A percentile compares a stretch with the other conserved stretches of the same genome.
These are phyloP conservation scores for Drosophila micromelanica DNA, from an alignment of 1,140 invertebrate species.

Conservation along the genomic window DNA sequence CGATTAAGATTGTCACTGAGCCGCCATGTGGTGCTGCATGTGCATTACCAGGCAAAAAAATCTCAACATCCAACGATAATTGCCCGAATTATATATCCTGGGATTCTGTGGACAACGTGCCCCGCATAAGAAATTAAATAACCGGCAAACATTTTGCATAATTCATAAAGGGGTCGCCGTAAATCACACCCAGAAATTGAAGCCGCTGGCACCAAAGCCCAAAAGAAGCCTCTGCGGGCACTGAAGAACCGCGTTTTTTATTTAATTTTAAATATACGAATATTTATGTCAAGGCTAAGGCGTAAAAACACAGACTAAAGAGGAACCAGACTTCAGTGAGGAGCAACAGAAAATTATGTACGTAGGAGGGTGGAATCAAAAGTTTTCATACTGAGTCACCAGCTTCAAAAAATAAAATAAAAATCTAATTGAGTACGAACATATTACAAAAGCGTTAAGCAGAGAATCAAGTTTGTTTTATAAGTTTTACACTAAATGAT, in stretches of 20 bases:
- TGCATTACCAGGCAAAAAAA: background rate
- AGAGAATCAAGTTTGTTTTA: no score
- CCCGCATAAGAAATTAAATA: conserved; percentile 27
- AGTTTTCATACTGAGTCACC: no score
- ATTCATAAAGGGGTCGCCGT: conserved; percentile 55
- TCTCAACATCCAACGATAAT: conserved; percentile 32
- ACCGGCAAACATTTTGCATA: conserved; percentile 55
- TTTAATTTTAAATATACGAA: conserved; percentile 2
- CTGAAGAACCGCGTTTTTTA: conserved; percentile 14
- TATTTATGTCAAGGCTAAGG: conserved; percentile 43
- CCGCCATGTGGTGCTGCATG: background rate
- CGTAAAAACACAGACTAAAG: background rate
- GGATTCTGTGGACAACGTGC: conserved; percentile 47
- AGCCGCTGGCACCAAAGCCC: background rate
- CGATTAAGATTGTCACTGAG: conserved; percentile 8
- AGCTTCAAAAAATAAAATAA: no score
- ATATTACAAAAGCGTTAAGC: no score
- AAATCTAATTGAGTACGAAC: no score
- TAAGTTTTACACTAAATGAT: no score
- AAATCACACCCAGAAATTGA: conserved; percentile 62
- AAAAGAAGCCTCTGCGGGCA: conserved; percentile 10
- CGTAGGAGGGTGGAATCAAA: background rate
- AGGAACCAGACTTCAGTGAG: conserved; percentile 1
- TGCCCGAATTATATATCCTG: conserved; percentile 49
- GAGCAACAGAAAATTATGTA: background rate